Evolutionary conservation across 1,140 invertebrate species (phyloP).

Genomic region (Prorops nasuta): DNA sequence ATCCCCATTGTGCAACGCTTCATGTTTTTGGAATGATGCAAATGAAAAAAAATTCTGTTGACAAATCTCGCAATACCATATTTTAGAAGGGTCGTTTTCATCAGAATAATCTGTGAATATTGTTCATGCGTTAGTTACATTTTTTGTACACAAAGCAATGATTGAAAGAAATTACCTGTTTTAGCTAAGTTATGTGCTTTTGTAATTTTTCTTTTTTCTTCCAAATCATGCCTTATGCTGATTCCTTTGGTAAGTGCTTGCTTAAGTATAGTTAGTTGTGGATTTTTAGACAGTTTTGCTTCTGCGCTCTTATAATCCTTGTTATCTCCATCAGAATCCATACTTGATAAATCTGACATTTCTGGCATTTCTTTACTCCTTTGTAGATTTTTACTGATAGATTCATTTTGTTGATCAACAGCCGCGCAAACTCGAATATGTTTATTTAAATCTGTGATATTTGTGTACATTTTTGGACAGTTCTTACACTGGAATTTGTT

Average conservation of each 20-base stretch:
- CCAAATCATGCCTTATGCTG: slow-evolving; percentile 40
- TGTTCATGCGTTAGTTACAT: background rate
- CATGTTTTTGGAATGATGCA: slow-evolving; percentile 46
- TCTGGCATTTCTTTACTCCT: slow-evolving; percentile 34
- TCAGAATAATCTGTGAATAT: background rate
- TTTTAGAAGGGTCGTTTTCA: slow-evolving; percentile 33
- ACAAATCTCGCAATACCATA: slow-evolving; percentile 50
- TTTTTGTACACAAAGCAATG: background rate
- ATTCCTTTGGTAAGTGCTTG: slow-evolving; percentile 50
- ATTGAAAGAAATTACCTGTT: slow-evolving; percentile 27
- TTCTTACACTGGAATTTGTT: slow-evolving; percentile 48
- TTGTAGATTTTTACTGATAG: slow-evolving; percentile 17
- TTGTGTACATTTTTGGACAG: slow-evolving; percentile 47
- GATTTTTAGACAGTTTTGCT: slow-evolving; percentile 53
- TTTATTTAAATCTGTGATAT: slow-evolving; percentile 46
- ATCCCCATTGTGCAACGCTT: slow-evolving; percentile 41
- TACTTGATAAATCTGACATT: slow-evolving; percentile 43
- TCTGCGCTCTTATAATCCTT: slow-evolving; percentile 48
- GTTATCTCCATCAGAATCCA: slow-evolving; percentile 44
- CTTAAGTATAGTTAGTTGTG: slow-evolving; percentile 51
- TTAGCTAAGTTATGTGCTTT: slow-evolving; percentile 35
- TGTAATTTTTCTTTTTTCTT: slow-evolving; percentile 36
- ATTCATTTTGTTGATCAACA: slow-evolving; percentile 25
- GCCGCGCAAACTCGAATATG: slow-evolving; percentile 44
- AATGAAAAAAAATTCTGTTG: slow-evolving; percentile 41